These are phyloP conservation scores for Dendroctonus valens DNA, from an alignment of 1,140 invertebrate species.

Conservation along the genomic window DNA sequence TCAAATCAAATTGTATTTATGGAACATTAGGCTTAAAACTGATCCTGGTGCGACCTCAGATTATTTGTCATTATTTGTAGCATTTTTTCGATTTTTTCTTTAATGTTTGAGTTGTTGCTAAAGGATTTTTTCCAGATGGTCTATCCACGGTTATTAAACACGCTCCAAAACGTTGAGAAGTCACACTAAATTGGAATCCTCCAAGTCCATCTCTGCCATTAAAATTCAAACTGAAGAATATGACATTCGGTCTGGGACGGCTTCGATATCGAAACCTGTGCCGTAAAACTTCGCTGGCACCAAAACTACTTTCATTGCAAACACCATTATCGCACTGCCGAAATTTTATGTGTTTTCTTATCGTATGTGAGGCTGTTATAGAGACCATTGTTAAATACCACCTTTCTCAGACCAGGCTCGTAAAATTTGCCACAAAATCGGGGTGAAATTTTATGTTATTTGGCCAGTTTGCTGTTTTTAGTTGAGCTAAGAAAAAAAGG, in stretches of 20 bases:
- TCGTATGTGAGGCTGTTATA: slow-evolving; percentile 16
- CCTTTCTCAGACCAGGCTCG: background rate
- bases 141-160: no score
- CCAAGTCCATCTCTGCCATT: slow-evolving; percentile 9
- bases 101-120: no score
- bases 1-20: no score
- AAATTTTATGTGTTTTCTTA: slow-evolving; percentile 24
- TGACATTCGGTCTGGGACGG: slow-evolving; percentile 7
- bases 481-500: no score
- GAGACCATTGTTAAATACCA: slow-evolving; percentile 11
- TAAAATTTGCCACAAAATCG: slow-evolving; percentile 9
- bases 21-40: no score
- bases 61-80: no score
- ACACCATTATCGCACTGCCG: slow-evolving; percentile 25
- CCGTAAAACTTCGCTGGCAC: slow-evolving; percentile 13
- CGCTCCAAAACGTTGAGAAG: no score
- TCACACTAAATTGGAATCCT: background rate
- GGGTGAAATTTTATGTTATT: slow-evolving; percentile 10
- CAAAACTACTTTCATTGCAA: slow-evolving; percentile 25
- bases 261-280: slow-evolving; percentile 24
- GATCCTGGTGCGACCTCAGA: no score
- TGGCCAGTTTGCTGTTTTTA: background rate
- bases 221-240: background rate
- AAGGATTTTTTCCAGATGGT: no score
- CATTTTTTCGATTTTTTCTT: no score